A percentile compares a stretch with the other conserved stretches of the same genome.
phyloP scores from a whole-genome alignment of 2,888 invertebrate genomes.

The Oxycera nigricornis region DNA sequence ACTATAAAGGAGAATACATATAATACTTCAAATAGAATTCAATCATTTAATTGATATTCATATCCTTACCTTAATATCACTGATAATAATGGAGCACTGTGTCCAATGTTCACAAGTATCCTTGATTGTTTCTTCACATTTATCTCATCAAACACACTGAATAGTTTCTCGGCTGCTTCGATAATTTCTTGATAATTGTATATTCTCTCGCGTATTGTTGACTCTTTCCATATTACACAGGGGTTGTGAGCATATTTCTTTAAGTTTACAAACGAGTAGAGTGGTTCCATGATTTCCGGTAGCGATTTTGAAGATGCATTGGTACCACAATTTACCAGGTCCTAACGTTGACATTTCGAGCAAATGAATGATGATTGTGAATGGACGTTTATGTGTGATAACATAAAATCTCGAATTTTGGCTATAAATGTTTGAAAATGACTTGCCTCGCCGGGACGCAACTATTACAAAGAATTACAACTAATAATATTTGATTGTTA shows the following conservation, averaged over 20 bases:
- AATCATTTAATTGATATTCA: not conserved
- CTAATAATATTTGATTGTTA: too few relatives aligned
- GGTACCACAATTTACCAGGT: too few relatives aligned
- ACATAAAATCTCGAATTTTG: too few relatives aligned
- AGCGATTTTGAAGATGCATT: too few relatives aligned
- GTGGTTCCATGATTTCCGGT: not conserved
- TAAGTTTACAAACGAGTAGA: conserved; percentile 5
- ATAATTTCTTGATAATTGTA: conserved; percentile 15
- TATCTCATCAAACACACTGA: not conserved
- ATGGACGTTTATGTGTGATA: too few relatives aligned
- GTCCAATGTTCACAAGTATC: conserved; percentile 26
- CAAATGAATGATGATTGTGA: too few relatives aligned
- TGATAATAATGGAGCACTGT: conserved; percentile 33
- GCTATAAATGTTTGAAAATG: too few relatives aligned
- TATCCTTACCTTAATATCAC: conserved; percentile 41
- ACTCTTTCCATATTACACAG: conserved; percentile 17
- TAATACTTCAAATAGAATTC: conserved; percentile 10
- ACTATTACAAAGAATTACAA: too few relatives aligned
- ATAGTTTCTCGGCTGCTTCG: not conserved
- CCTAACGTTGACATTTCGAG: too few relatives aligned
- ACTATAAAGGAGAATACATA: conserved; percentile 11
- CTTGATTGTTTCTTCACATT: not conserved
- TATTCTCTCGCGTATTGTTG: not conserved
- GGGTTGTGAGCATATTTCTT: not conserved
- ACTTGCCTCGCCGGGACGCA: too few relatives aligned